phyloP scores from a whole-genome alignment of 2,113 vertebrate species.

The Podarcis raffonei region DNA sequence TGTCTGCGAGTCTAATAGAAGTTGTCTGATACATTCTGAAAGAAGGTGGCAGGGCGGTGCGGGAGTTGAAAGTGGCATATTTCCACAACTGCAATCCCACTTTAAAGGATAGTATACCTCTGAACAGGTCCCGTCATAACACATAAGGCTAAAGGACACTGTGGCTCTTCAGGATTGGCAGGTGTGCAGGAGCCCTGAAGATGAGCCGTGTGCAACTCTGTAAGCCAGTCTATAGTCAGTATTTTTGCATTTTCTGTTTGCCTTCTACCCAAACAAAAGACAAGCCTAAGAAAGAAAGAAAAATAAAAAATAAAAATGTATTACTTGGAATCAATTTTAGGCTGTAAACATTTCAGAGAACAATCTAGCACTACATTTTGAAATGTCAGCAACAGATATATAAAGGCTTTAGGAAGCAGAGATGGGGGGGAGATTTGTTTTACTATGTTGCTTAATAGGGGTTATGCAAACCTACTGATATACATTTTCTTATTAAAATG shows the following conservation, averaged over 20 bases:
- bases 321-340: background rate
- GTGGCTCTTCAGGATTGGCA: background rate
- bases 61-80: too few species aligned
- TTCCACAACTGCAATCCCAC: background rate
- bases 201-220: background rate
- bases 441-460: slow-evolving; percentile 19
- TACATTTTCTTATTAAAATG: slow-evolving; percentile 35
- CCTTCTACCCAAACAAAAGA: slow-evolving; percentile 10
- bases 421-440: slow-evolving; percentile 9
- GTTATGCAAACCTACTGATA: slow-evolving; percentile 20
- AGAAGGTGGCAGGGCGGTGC: too few species aligned
- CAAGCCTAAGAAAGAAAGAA: background rate
- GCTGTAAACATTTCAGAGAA: slow-evolving; percentile 20
- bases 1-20: background rate
- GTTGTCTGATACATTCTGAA: background rate
- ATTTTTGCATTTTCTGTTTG: background rate
- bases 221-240: background rate
- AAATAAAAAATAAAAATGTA: background rate
- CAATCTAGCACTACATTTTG: background rate
- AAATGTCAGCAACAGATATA: slow-evolving; percentile 13
- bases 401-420: slow-evolving; percentile 1
- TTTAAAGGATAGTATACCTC: background rate
- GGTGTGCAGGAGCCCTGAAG: background rate
- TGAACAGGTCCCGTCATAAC: background rate
- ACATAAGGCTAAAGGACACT: background rate